Evolutionary conservation across 2,113 vertebrate genomes (phyloP), one percentile per base, ranked within the genome.

Genomic region (Lagopus leucura): DNA sequence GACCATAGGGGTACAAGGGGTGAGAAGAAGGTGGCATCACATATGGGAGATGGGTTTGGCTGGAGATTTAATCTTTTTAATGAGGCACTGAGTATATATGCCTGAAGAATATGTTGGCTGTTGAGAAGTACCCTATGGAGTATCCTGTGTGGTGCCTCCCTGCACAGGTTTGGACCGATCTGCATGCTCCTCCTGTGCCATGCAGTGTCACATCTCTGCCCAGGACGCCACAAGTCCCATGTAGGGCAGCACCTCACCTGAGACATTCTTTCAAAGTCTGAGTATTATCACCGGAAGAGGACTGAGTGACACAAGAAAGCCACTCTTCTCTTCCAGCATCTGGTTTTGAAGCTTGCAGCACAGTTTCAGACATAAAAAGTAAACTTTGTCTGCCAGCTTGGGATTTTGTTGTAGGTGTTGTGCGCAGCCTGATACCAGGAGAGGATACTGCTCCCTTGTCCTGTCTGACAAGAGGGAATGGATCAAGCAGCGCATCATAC

Each of bases 371-470:
- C 11, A 4, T 74, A 82, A 82, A 85, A 71, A 81, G 11, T 54
- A 91, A 92, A 12, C 18, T 50, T 67, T 54, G 19, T 25, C 40
- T 52, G 66, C 50, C 24, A 86, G 18, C 17, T 95, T 57, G 14
- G 70, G 14, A 6, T 24, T 88, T 95, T 90, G 85, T 43, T 34
- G 42, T 18, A 36, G 54, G 25, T 47, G 40, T 82, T 74, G 34
- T 38, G 25, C 86, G 80, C 40, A 67, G 85, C 85, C 71, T 96
- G 78, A 76, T 50, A 73, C 94, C 65, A 91, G 74, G 28, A 91
- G 83, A 96, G 93, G 93, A 90, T 84, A 77, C 95, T 92, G 81
- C 71, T 75, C 84, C 85, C 94, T 96, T 47, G 85, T 83, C 91
- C 71, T 45, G 27, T 17, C 82, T 60, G 30, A 73, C 71, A 40